Percentiles rank a stretch among this genome's conserved stretches.
These are phyloP conservation scores for Python bivittatus DNA, from an alignment of 2,113 vertebrate genomes.

Conservation along the genomic window DNA sequence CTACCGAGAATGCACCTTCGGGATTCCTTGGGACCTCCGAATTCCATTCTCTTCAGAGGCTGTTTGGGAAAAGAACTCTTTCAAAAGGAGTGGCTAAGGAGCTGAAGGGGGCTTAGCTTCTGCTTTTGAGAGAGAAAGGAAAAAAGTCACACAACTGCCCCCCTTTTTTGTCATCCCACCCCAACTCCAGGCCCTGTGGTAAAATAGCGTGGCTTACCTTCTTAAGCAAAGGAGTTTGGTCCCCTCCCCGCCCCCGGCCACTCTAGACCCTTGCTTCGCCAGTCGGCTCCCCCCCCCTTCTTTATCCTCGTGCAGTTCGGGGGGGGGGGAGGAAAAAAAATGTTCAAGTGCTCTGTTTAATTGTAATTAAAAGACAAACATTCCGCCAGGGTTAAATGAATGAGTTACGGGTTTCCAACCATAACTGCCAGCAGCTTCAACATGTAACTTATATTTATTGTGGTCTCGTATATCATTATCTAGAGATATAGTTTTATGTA, in stretches of 20 bases:
- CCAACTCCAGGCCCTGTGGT: neutral
- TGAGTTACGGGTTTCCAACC: constrained; percentile 57
- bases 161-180: too few species aligned
- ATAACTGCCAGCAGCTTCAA: constrained; percentile 58
- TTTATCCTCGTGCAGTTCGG: neutral
- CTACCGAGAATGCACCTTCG: neutral
- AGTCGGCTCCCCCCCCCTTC: neutral
- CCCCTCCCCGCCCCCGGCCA: neutral
- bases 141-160: neutral
- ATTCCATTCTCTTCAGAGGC: neutral
- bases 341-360: constrained; percentile 43
- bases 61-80: neutral
- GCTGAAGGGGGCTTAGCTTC: accelerated
- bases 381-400: constrained; percentile 46
- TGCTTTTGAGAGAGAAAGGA: neutral
- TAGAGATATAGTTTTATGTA: constrained; percentile 74
- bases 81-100: neutral
- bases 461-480: constrained; percentile 71
- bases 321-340: neutral
- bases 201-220: neutral
- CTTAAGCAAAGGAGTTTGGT: neutral
- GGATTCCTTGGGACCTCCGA: constrained; percentile 6
- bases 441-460: constrained; percentile 74
- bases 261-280: neutral
- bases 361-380: constrained; percentile 64